phyloP scores from a whole-genome alignment of 2,888 invertebrate species.

The Papilio demoleus region DNA sequence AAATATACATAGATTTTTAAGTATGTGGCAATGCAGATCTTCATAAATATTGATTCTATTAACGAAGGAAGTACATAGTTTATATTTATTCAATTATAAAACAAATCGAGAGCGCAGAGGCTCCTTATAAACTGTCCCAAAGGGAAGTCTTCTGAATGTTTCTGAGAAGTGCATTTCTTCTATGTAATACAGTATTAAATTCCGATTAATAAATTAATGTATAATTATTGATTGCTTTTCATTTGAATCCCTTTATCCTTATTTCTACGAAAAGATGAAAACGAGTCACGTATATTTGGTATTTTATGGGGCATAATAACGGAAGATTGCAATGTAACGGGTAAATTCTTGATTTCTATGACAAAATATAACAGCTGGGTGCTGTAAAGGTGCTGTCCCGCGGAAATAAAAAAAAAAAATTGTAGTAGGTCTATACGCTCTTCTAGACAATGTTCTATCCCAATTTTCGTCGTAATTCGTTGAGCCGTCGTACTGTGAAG shows the following conservation, averaged over 20 bases:
- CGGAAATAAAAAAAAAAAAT: too few species aligned
- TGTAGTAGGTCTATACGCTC: too few species aligned
- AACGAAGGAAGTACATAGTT: conserved; percentile 67
- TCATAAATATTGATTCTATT: conserved; percentile 76
- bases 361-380: too few species aligned
- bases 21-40: conserved; percentile 84
- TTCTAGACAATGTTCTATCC: too few species aligned
- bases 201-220: conserved; percentile 85
- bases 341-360: too few species aligned
- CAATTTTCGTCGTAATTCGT: too few species aligned
- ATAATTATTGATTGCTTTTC: conserved; percentile 55
- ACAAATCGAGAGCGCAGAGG: conserved; percentile 64
- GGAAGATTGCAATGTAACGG: too few species aligned
- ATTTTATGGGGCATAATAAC: too few species aligned
- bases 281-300: background rate
- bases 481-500: too few species aligned
- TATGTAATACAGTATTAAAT: conserved; percentile 95
- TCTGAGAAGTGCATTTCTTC: conserved; percentile 95
- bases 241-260: conserved; percentile 8
- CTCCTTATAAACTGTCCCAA: conserved; percentile 79
- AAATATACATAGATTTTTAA: conserved; percentile 83
- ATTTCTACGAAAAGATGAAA: background rate
- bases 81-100: conserved; percentile 75
- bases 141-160: conserved; percentile 93
- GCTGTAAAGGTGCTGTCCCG: too few species aligned